Evolutionary conservation across 1,140 invertebrate genomes (phyloP).

Genomic region (Aphaenogaster rudis): DNA sequence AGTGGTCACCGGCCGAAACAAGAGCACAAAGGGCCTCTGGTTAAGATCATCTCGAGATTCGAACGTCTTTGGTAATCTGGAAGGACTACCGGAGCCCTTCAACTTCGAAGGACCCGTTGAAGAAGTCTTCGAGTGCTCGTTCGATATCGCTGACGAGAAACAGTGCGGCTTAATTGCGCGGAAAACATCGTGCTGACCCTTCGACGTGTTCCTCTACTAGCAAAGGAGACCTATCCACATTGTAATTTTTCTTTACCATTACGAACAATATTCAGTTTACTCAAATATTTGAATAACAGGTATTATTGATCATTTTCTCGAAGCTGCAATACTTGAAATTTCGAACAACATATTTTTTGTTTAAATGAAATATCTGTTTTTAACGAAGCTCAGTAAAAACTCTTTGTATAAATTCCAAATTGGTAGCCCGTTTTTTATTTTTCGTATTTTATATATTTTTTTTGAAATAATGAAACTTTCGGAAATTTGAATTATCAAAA

Average conservation of each 20-base stretch:
- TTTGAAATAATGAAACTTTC: background rate
- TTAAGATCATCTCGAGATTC: conserved; percentile 67
- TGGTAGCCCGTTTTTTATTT: background rate
- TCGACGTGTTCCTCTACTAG: background rate
- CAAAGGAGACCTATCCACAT: background rate
- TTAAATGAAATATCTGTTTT: background rate
- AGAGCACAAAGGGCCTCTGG: conserved; percentile 59
- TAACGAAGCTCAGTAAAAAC: conserved; percentile 6
- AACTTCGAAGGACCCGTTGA: conserved; percentile 52
- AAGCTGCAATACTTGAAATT: background rate
- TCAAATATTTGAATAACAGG: background rate
- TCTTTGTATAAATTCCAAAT: background rate
- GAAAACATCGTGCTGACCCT: conserved; percentile 24
- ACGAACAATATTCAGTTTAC: background rate
- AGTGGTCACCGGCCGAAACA: conserved; percentile 37
- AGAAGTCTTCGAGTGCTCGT: conserved; percentile 59
- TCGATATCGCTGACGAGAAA: conserved; percentile 68
- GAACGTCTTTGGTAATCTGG: conserved; percentile 31
- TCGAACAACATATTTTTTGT: background rate
- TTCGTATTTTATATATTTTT: background rate
- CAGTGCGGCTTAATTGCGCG: conserved; percentile 69
- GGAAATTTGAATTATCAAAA: background rate
- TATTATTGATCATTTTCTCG: background rate
- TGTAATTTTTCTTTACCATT: conserved; percentile 2
- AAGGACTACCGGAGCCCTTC: conserved; percentile 44